Evolutionary conservation across 1,140 invertebrate species (phyloP).

Genomic region (Magallana gigas): DNA sequence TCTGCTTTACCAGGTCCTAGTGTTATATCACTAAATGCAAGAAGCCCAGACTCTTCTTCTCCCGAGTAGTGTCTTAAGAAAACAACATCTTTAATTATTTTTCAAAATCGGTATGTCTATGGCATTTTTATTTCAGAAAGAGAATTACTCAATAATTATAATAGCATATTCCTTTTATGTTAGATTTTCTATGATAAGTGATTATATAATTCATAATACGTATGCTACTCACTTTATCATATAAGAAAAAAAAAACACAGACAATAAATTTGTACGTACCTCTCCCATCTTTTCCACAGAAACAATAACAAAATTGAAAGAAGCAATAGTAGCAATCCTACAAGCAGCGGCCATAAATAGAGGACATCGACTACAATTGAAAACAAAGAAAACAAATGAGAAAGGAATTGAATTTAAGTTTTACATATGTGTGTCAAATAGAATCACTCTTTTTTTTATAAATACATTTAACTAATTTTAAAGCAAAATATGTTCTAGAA

Average conservation of each 20-base stretch:
- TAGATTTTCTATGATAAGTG: too few species aligned
- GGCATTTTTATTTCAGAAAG: too few species aligned
- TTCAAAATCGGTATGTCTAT: too few species aligned
- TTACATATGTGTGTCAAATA: too few species aligned
- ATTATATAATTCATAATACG: neutral
- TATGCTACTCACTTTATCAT: neutral
- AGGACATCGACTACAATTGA: neutral
- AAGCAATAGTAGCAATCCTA: neutral
- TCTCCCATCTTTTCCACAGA: neutral
- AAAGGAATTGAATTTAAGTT: neutral
- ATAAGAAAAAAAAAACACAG: neutral
- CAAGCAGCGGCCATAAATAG: neutral
- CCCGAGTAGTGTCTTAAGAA: neutral
- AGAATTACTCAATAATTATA: too few species aligned
- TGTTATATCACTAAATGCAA: neutral
- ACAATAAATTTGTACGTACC: neutral
- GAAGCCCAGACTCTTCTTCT: neutral
- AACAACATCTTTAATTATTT: neutral
- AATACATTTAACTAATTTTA: too few species aligned
- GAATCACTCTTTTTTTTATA: too few species aligned
- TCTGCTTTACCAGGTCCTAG: neutral
- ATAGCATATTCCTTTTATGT: too few species aligned
- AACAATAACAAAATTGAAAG: neutral
- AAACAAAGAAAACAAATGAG: neutral
- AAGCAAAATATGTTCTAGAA: too few species aligned